A percentile compares a stretch with the other conserved stretches of the same genome.
phyloP scores from a whole-genome alignment of 1,140 invertebrate species.

The Apolygus lucorum region DNA sequence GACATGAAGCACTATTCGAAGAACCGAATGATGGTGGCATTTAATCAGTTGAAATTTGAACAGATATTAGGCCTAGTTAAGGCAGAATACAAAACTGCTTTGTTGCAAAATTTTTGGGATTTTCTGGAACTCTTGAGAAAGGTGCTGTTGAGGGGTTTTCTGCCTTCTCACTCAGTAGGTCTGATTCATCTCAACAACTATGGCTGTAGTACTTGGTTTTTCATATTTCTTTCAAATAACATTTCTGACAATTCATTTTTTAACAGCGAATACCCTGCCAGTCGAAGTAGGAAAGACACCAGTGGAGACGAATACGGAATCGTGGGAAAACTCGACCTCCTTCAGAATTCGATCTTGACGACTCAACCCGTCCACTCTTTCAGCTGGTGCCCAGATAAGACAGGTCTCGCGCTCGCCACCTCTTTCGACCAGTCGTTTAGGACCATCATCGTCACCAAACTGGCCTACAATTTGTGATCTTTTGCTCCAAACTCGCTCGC shows the following conservation, averaged over 20 bases:
- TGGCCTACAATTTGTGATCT: slow-evolving; percentile 56
- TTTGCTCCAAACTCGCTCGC: too few species aligned
- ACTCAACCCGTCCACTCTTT: slow-evolving; percentile 83
- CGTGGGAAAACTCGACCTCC: slow-evolving; percentile 57
- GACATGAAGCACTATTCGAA: too few species aligned
- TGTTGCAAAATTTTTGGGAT: too few species aligned
- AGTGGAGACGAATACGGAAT: slow-evolving; percentile 65
- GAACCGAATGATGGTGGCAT: too few species aligned
- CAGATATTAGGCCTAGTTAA: too few species aligned
- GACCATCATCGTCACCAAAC: slow-evolving; percentile 79
- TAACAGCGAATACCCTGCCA: slow-evolving; percentile 72
- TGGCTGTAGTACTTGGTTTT: too few species aligned
- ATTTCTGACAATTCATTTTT: background rate
- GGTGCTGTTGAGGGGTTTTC: too few species aligned
- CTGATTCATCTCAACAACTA: too few species aligned
- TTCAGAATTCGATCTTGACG: slow-evolving; percentile 73
- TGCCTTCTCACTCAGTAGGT: too few species aligned
- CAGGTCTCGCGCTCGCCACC: slow-evolving; percentile 76
- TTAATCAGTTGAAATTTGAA: too few species aligned
- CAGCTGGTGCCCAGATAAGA: slow-evolving; percentile 87
- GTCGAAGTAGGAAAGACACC: slow-evolving; percentile 54
- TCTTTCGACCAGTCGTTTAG: slow-evolving; percentile 88
- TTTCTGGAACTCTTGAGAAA: too few species aligned
- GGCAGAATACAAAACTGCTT: too few species aligned
- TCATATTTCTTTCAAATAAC: slow-evolving; percentile 14